Evolutionary conservation across 2,113 vertebrate species (phyloP), one percentile per base, ranked within the genome.

Genomic region (Barbus barbus): DNA sequence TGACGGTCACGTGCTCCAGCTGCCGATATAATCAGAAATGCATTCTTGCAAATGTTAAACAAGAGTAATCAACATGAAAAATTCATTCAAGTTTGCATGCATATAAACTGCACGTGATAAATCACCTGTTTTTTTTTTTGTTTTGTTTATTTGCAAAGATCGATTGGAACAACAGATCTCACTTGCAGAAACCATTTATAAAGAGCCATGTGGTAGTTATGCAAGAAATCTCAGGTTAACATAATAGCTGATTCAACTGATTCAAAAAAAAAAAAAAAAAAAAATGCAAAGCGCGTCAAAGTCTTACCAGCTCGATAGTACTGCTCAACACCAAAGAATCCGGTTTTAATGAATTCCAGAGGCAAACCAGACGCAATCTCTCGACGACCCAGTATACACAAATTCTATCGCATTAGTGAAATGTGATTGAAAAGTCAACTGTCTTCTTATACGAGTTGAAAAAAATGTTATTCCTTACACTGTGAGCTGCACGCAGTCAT

Each of bases 1-100:
- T 24, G 8, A 28, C 12, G 78, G 31, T 77, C 86, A 87, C 78
- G 82, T 84, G 86, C 38, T 16, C n/a, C n/a, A 5, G 33, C n/a
- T 69, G 56, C 26, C 28, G 22, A 51, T 51, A n/a, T 67, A 51
- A 81, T 67, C 78, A 81, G 46, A 18, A 3, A 16, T 46, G 58
- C 36, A 67, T 67, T 81, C 44, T 67, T 81, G 18, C 22, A 14
- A 28, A 76, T 46, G 78, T 14, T 51, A 22, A 81, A 81, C 56
- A 60, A 61, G 56, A 41, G 5, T 28, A 1, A 61, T 4, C 13
- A 77, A 33, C 13, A 36, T 3, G 26, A 28, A 44, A 28, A 20
- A 58, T 38, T 3, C 33, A 18, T 60, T 44, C 8, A 26, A 28
- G 0, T 5, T 9, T 44, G 22, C n/a, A 11, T 41, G 56, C 4